Percentiles rank a stretch among this genome's conserved stretches.
These are phyloP conservation scores for Creontiades dilutus DNA, from an alignment of 2,888 invertebrate genomes.

Conservation along the genomic window DNA sequence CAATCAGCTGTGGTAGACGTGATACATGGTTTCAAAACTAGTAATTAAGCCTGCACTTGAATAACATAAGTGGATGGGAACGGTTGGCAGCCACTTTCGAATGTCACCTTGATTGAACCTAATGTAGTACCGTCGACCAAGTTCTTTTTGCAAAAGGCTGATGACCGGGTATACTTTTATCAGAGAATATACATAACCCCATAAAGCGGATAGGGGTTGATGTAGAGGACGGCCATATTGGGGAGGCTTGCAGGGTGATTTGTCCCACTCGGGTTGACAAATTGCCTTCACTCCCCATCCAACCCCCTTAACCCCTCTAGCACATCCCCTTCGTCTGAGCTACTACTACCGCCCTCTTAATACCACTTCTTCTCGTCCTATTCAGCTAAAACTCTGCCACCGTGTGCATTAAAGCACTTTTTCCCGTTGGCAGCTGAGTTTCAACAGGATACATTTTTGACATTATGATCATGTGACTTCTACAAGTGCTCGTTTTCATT, in stretches of 20 bases:
- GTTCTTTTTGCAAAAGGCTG: too few relatives aligned
- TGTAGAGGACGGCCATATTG: slow-evolving; percentile 57
- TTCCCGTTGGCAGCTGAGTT: slow-evolving; percentile 7
- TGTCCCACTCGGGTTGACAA: slow-evolving; percentile 59
- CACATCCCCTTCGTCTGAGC: background rate
- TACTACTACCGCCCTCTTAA: slow-evolving; percentile 47
- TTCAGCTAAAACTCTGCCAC: slow-evolving; percentile 44
- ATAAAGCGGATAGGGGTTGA: slow-evolving; percentile 1
- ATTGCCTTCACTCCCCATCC: slow-evolving; percentile 52
- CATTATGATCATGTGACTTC: background rate
- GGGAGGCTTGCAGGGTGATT: slow-evolving; percentile 56
- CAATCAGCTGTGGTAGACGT: too few relatives aligned
- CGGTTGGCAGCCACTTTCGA: too few relatives aligned
- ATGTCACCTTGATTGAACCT: too few relatives aligned
- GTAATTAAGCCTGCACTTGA: too few relatives aligned
- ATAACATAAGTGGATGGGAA: too few relatives aligned
- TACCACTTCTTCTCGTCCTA: slow-evolving; percentile 31
- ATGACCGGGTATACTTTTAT: background rate
- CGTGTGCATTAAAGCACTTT: slow-evolving; percentile 28
- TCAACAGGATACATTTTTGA: background rate
- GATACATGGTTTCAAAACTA: too few relatives aligned
- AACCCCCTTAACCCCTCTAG: background rate
- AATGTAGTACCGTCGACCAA: too few relatives aligned
- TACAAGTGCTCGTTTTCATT: too few relatives aligned
- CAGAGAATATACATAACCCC: slow-evolving; percentile 31